A percentile compares a stretch with the other conserved stretches of the same genome.
phyloP scores from a whole-genome alignment of 2,888 invertebrate species.

The Lamellibrachia columna region DNA sequence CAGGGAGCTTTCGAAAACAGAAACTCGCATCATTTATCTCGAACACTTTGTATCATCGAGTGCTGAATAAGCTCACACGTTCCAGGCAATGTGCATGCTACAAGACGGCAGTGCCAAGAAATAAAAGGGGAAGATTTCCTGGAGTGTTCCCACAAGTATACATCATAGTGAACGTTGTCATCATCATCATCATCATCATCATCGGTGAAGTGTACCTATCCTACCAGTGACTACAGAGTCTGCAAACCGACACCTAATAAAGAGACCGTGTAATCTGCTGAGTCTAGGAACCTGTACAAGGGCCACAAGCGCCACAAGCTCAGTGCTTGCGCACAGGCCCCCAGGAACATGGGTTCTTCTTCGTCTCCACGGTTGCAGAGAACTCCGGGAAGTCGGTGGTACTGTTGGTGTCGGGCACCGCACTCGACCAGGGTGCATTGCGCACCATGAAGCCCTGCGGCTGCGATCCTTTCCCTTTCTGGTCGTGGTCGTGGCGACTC shows the following conservation, averaged over 20 bases:
- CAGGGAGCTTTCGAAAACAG: background rate
- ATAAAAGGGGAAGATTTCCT: background rate
- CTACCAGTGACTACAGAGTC: background rate
- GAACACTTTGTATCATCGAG: background rate
- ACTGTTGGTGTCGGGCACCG: constrained; percentile 59
- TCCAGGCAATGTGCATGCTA: background rate
- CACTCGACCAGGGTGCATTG: constrained; percentile 64
- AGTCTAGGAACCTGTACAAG: background rate
- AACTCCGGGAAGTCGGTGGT: constrained; percentile 64
- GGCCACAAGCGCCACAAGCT: background rate
- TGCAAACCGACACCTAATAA: constrained; percentile 16
- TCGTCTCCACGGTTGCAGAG: constrained; percentile 9
- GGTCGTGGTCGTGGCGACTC: constrained; percentile 42
- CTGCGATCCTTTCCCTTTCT: constrained; percentile 23
- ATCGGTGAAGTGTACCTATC: background rate
- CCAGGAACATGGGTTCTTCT: constrained; percentile 31
- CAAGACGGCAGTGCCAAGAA: constrained; percentile 10
- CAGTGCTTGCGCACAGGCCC: constrained; percentile 34
- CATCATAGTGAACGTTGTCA: background rate
- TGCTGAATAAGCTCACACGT: background rate
- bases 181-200: background rate
- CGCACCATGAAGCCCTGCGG: constrained; percentile 58
- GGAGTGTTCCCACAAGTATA: background rate
- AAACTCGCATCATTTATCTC: background rate
- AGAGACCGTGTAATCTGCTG: constrained; percentile 16